Base-by-base conservation (phyloP, 2,888 invertebrate genomes). In the Gnatocerus cornutus region DNA sequence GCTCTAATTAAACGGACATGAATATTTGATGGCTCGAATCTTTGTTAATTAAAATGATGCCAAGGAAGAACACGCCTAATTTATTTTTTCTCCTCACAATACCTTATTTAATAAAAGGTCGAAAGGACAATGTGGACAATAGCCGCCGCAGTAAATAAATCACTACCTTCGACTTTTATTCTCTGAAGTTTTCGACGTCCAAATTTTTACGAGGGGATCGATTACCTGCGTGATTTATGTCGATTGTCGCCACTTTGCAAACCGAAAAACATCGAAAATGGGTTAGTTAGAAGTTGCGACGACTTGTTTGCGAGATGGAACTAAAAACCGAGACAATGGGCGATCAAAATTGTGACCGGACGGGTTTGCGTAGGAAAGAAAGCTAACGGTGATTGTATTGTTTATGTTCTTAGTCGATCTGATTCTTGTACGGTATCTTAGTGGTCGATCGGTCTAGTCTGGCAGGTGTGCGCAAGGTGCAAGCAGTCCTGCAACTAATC, bases 1-100 rank as follows among this genome's bases (percentile, higher is more conserved):
- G 74, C 72, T 73, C 71, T 78, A 78, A 78, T 78, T 78, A 78
- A 78, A 76, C 74, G 71, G 74, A 74, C 75, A 74, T 76, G 74
- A 76, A 78, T 78, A 76, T 78, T 74, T 73, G 76, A 76, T 75
- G 74, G 68, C 71, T 55, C 71, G 71, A 72, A 77, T 76, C 76
- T 73, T 70, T 73, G 71, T 73, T 75, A 76, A 77, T 77, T 74
- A 74, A 76, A 68, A 68, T 66, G 48, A 66, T 59, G 59, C 50
- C 41, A 41, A 41, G 48, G 39, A 41, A 66, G 50, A 50, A 66
- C 66, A 41, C 46, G 39, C 14, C 56, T 48, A 65, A 56, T 62
- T 62, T 50, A 39, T 62, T 62, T 62, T 62, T 62, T 29, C 21
- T 21, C 4, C 21, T 21, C 21, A 21, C 21, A 21, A 21, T 21